Conservation (phyloP, 1,140 invertebrate genomes). For the Micrasema longulum region DNA sequence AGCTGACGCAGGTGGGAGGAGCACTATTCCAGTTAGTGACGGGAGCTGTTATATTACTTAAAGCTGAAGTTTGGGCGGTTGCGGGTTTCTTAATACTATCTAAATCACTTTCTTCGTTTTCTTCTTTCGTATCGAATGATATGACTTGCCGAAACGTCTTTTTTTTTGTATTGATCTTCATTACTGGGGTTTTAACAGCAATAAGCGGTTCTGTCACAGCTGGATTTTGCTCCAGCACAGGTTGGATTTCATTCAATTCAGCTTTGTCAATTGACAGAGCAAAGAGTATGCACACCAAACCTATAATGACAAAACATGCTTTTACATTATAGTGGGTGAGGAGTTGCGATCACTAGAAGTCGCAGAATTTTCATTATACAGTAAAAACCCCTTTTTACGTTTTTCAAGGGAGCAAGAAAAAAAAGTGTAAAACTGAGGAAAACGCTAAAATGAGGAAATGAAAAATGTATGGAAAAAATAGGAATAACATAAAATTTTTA, state of each 20-base stretch:
- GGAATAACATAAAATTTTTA: too few species aligned
- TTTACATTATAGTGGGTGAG: too few species aligned
- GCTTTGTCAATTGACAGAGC: constrained; percentile 89
- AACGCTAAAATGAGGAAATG: too few species aligned
- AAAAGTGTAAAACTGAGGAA: too few species aligned
- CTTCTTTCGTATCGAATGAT: constrained; percentile 65
- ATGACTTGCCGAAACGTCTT: constrained; percentile 65
- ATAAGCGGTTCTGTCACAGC: constrained; percentile 69
- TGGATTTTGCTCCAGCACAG: constrained; percentile 57
- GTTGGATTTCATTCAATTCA: constrained; percentile 77
- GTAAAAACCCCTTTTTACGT: too few species aligned
- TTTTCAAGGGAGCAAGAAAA: too few species aligned
- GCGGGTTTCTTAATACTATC: constrained; percentile 52
- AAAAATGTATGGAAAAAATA: too few species aligned
- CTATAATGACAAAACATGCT: too few species aligned
- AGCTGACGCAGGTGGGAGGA: constrained; percentile 74
- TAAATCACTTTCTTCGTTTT: constrained; percentile 63
- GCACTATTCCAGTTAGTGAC: constrained; percentile 72
- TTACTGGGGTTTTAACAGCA: constrained; percentile 63
- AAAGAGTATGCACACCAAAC: constrained; percentile 88
- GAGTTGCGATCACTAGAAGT: too few species aligned
- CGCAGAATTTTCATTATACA: too few species aligned
- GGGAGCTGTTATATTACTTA: constrained; percentile 50
- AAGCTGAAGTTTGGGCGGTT: not conserved
- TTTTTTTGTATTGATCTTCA: constrained; percentile 60